Percentiles rank a stretch among this genome's conserved stretches.
Evolutionary conservation across 2,113 vertebrate species (phyloP).

Genomic region (Caranx ignobilis): DNA sequence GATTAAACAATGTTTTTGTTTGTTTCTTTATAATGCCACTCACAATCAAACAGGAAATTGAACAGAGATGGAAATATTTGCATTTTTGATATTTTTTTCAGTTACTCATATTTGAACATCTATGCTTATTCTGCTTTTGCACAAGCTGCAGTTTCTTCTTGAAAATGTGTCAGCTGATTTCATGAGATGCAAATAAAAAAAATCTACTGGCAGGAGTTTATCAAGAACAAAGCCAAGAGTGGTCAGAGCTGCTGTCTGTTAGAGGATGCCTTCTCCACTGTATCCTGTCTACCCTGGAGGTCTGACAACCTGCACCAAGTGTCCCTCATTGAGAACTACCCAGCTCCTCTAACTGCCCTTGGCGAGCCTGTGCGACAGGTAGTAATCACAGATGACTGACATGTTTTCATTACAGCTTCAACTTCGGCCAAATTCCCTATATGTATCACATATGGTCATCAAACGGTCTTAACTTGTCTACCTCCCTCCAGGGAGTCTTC

Average conservation of each 20-base stretch:
- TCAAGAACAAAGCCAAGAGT: slow-evolving; percentile 93
- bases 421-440: no score
- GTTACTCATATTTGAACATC: neutral
- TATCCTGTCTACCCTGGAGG: slow-evolving; percentile 91
- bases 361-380: slow-evolving; percentile 97
- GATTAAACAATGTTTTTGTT: neutral
- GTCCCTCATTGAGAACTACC: slow-evolving; percentile 96
- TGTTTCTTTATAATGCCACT: neutral
- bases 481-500: slow-evolving; percentile 88
- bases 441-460: neutral
- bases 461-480: neutral
- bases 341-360: slow-evolving; percentile 91
- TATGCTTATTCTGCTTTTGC: neutral
- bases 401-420: neutral
- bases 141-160: neutral
- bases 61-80: neutral
- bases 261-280: slow-evolving; percentile 92
- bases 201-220: slow-evolving; percentile 88
- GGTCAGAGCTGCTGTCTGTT: slow-evolving; percentile 91
- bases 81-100: neutral
- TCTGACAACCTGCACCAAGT: slow-evolving; percentile 94
- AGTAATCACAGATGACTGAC: slow-evolving; percentile 69
- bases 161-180: neutral
- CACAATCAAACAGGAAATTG: neutral
- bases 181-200: neutral